Conservation (phyloP, 1,140 invertebrate species). For the Bombus waltoni region DNA sequence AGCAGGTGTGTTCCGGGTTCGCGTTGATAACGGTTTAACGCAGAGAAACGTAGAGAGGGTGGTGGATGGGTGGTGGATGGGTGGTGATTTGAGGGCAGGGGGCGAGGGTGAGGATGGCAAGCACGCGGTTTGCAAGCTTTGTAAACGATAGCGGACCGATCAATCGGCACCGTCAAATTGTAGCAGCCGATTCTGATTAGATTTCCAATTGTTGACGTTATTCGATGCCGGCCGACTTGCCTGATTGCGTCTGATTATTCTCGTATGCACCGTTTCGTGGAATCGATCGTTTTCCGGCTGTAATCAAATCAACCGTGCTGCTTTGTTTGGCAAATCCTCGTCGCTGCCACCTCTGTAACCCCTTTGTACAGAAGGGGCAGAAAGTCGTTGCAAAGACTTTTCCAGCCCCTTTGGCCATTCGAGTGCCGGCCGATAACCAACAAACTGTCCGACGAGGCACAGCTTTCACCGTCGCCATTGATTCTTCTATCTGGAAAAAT, state of each 20-base stretch:
- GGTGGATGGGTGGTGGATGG: conserved; percentile 11
- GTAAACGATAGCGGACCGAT: conserved; percentile 69
- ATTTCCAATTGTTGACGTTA: conserved; percentile 70
- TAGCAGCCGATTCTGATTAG: conserved; percentile 71
- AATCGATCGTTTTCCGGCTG: conserved; percentile 54
- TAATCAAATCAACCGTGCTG: conserved; percentile 49
- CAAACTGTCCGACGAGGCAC: not conserved
- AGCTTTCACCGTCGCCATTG: no score
- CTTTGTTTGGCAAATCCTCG: conserved; percentile 23
- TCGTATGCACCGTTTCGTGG: conserved; percentile 42
- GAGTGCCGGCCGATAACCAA: not conserved
- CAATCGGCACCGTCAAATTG: conserved; percentile 69
- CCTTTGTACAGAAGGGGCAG: not conserved
- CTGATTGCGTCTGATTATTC: conserved; percentile 65
- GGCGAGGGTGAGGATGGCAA: conserved; percentile 42
- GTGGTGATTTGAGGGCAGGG: not conserved
- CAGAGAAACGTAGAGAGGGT: conserved; percentile 48
- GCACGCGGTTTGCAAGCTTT: conserved; percentile 69
- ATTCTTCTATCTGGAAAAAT: no score
- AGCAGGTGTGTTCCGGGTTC: conserved; percentile 54
- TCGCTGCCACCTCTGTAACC: not conserved
- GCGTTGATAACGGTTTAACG: conserved; percentile 63
- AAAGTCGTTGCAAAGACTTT: not conserved
- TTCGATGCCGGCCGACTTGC: conserved; percentile 64
- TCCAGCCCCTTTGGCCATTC: not conserved